Conservation (phyloP, 2,797 vertebrate species). For the Etheostoma perlongum region DNA sequence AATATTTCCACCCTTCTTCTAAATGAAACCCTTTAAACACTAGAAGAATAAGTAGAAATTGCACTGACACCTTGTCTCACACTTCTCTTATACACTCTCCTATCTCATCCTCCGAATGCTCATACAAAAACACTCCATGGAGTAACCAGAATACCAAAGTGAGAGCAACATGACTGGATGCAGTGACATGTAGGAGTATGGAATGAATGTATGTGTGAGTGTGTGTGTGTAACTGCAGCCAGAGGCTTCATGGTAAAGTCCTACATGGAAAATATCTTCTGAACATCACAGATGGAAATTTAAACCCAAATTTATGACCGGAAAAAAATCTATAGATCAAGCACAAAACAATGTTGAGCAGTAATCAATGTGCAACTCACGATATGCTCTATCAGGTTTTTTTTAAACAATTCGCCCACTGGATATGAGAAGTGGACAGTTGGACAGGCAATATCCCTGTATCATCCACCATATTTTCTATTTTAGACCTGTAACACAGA, state of each 20-base stretch:
- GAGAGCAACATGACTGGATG: conserved; percentile 60
- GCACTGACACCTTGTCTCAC: neutral
- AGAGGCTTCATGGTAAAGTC: conserved; percentile 47
- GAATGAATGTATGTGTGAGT: conserved; percentile 23
- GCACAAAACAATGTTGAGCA: neutral
- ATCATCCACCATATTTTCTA: neutral
- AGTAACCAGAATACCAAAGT: conserved; percentile 61
- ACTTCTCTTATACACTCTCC: neutral
- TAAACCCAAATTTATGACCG: too few relatives aligned
- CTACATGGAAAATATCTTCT: too few relatives aligned
- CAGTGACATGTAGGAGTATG: conserved; percentile 32
- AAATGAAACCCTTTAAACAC: neutral
- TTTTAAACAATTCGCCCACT: neutral
- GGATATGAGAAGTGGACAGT: neutral
- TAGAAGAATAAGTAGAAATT: neutral
- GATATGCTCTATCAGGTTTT: neutral
- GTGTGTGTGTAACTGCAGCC: conserved; percentile 63
- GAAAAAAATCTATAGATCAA: too few relatives aligned
- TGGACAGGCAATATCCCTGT: neutral
- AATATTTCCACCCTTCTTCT: too few relatives aligned
- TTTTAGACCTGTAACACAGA: neutral
- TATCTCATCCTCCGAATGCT: conserved; percentile 2
- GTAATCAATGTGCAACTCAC: neutral
- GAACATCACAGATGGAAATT: too few relatives aligned
- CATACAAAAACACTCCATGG: conserved; percentile 42